Percentiles rank a stretch among this genome's conserved stretches.
Evolutionary conservation across 2,797 vertebrate species (phyloP).

Genomic region (Karalla daura): DNA sequence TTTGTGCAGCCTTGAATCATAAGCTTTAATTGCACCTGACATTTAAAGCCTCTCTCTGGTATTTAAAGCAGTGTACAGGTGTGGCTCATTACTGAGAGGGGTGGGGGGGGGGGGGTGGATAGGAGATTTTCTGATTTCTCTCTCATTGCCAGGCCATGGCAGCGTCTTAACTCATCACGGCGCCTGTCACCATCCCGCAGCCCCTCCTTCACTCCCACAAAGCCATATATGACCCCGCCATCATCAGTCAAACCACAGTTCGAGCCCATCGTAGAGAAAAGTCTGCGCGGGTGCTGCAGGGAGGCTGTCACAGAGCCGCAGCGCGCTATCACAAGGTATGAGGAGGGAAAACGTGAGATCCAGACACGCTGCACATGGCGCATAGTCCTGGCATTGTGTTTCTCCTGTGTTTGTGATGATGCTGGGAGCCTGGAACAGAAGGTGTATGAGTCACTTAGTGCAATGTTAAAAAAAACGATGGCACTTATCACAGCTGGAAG

Average conservation of each 20-base stretch:
- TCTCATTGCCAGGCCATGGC: conserved; percentile 63
- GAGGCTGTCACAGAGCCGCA: conserved; percentile 16
- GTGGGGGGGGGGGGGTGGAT: no score
- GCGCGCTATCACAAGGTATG: conserved; percentile 25
- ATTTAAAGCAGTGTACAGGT: conserved; percentile 89
- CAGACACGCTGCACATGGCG: no score
- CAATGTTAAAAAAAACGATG: conserved; percentile 58
- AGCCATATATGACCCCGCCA: conserved; percentile 54
- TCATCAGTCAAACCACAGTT: conserved; percentile 67
- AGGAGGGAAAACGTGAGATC: conserved; percentile 33
- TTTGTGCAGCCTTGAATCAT: conserved; percentile 86
- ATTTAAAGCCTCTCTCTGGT: conserved; percentile 87
- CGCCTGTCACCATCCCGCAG: conserved; percentile 61
- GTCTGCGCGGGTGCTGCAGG: conserved; percentile 37
- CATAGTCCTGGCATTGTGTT: conserved; percentile 8
- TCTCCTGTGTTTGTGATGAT: conserved; percentile 85
- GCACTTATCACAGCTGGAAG: conserved; percentile 74
- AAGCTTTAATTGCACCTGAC: conserved; percentile 89
- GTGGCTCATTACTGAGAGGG: conserved; percentile 86
- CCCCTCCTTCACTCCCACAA: conserved; percentile 52
- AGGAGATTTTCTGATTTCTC: conserved; percentile 75
- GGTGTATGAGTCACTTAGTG: conserved; percentile 55
- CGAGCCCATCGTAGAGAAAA: conserved; percentile 53
- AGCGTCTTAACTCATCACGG: conserved; percentile 76
- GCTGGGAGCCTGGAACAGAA: conserved; percentile 61